Percentiles rank a stretch among this genome's conserved stretches.
Conservation (phyloP, 2,113 vertebrate genomes). For the Eupsittula cactorum region DNA sequence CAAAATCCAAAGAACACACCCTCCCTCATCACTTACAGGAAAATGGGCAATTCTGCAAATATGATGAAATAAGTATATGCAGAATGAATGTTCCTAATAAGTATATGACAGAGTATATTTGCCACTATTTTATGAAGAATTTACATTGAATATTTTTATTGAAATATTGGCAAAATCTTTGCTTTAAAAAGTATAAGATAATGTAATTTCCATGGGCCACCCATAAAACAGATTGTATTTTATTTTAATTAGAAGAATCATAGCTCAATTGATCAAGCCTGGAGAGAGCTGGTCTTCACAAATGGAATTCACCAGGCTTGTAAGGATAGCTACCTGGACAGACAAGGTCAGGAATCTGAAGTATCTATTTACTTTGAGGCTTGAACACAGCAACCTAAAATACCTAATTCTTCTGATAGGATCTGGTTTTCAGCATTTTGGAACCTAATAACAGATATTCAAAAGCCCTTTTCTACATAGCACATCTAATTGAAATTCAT, state of each 20-base stretch:
- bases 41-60: background rate
- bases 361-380: background rate
- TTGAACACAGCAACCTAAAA: background rate
- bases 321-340: background rate
- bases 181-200: background rate
- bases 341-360: background rate
- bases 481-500: background rate
- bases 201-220: background rate
- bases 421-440: background rate
- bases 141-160: slow-evolving; percentile 11
- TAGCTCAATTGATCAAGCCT: background rate
- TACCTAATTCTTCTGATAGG: background rate
- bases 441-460: background rate
- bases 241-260: background rate
- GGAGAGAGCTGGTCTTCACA: background rate
- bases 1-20: background rate
- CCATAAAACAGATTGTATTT: background rate
- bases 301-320: background rate
- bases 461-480: background rate
- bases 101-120: background rate
- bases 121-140: background rate
- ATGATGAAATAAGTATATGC: background rate
- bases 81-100: background rate
- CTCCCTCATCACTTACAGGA: background rate
- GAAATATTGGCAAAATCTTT: background rate